Conservation (phyloP, 1,140 invertebrate species). For the Rhagoletis zephyria region DNA sequence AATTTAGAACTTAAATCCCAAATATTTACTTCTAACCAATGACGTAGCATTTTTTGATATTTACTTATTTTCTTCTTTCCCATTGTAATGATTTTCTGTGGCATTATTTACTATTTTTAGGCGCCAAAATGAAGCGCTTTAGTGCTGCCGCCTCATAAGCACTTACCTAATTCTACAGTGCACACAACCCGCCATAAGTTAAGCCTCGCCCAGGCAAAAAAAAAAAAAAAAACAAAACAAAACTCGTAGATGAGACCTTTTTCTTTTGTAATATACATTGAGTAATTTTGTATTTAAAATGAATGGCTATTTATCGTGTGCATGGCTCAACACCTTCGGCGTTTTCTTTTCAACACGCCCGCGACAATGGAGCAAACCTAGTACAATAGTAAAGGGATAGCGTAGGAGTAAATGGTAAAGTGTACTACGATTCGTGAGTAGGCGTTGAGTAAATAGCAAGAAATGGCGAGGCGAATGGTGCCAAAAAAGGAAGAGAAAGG, state of each 20-base stretch:
- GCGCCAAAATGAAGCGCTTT: background rate
- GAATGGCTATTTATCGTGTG: background rate
- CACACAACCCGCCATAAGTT: background rate
- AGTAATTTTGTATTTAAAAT: slow-evolving; percentile 44
- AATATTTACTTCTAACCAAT: too few relatives aligned
- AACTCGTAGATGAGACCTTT: background rate
- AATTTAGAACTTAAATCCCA: too few relatives aligned
- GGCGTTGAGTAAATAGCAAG: slow-evolving; percentile 3
- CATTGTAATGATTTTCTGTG: too few relatives aligned
- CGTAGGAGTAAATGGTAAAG: background rate
- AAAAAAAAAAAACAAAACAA: too few relatives aligned
- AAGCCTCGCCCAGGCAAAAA: background rate
- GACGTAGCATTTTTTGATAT: too few relatives aligned
- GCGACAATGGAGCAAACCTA: background rate
- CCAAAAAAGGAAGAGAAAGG: background rate
- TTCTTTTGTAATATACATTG: background rate
- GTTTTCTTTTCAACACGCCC: slow-evolving; percentile 21
- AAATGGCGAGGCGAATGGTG: background rate
- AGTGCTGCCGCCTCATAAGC: background rate
- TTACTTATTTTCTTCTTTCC: too few relatives aligned
- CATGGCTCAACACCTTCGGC: slow-evolving; percentile 24
- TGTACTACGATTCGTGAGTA: background rate
- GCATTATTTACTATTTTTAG: background rate
- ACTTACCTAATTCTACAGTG: background rate
- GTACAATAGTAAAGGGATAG: background rate